Evolutionary conservation across 2,113 vertebrate species (phyloP).

Genomic region (Butorides virescens): DNA sequence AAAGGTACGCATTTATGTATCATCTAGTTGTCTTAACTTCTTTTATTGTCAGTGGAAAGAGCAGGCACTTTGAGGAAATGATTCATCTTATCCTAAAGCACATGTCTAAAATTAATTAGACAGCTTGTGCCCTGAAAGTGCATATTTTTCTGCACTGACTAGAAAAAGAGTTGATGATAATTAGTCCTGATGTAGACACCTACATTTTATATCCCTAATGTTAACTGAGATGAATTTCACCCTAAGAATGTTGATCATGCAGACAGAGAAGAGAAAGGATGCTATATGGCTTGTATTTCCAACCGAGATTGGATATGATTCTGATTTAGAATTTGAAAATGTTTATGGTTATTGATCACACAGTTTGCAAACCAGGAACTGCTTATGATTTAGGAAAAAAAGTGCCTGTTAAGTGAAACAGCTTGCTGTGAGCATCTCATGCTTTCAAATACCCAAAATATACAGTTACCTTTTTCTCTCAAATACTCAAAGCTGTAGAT

Average conservation of each 20-base stretch:
- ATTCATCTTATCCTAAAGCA: conserved; percentile 36
- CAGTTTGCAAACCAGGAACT: not conserved
- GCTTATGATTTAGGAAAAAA: not conserved
- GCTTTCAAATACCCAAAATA: not conserved
- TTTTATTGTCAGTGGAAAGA: not conserved
- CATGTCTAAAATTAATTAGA: conserved; percentile 11
- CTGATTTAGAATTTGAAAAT: not conserved
- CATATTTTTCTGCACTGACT: not conserved
- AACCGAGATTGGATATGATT: not conserved
- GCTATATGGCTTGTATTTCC: not conserved
- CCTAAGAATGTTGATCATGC: not conserved
- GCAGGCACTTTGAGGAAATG: not conserved
- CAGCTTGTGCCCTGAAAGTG: conserved; percentile 6
- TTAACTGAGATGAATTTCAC: not conserved
- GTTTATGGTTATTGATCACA: not conserved
- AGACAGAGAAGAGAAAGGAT: not conserved
- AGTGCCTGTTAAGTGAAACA: not conserved
- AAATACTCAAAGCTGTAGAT: not conserved
- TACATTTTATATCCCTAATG: not conserved
- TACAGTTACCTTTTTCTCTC: not conserved
- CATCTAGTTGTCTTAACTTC: not conserved
- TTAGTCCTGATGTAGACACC: not conserved
- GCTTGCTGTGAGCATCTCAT: not conserved
- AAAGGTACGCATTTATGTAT: not conserved
- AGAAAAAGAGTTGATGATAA: conserved; percentile 2